These are phyloP conservation scores for Phasia obesa DNA, from an alignment of 2,888 invertebrate genomes.

Conservation along the genomic window DNA sequence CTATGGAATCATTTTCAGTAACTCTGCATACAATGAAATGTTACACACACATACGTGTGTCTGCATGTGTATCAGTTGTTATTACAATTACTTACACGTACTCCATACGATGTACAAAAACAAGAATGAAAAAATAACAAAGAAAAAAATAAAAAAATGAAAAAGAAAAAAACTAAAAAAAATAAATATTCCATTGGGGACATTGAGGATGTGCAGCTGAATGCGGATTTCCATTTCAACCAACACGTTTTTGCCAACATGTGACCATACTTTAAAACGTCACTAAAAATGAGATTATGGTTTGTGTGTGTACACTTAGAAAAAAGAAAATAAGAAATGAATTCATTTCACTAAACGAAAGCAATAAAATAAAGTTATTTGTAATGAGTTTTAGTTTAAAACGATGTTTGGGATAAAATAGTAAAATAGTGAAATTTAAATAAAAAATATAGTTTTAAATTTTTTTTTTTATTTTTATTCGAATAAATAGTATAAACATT, in stretches of 20 bases:
- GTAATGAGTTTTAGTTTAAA: background rate
- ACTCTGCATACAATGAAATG: no score
- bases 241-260: slow-evolving; percentile 49
- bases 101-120: slow-evolving; percentile 2
- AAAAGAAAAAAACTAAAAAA: background rate
- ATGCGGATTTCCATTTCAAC: slow-evolving; percentile 59
- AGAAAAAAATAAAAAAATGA: background rate
- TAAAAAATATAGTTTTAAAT: no score
- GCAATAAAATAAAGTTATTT: slow-evolving; percentile 4
- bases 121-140: no score
- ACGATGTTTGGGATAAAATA: background rate
- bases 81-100: slow-evolving; percentile 23
- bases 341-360: slow-evolving; percentile 1
- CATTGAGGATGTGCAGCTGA: slow-evolving; percentile 44
- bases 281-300: slow-evolving; percentile 28
- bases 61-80: no score
- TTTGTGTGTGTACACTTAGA: slow-evolving; percentile 3
- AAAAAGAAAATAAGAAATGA: slow-evolving; percentile 5
- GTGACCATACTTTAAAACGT: slow-evolving; percentile 38
- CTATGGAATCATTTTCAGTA: no score
- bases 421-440: no score
- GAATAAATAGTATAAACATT: no score
- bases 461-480: no score
- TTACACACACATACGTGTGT: no score
- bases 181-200: slow-evolving; percentile 41